phyloP scores from a whole-genome alignment of 92 coral and sea anemone species.

The Heliopora coerulea region DNA sequence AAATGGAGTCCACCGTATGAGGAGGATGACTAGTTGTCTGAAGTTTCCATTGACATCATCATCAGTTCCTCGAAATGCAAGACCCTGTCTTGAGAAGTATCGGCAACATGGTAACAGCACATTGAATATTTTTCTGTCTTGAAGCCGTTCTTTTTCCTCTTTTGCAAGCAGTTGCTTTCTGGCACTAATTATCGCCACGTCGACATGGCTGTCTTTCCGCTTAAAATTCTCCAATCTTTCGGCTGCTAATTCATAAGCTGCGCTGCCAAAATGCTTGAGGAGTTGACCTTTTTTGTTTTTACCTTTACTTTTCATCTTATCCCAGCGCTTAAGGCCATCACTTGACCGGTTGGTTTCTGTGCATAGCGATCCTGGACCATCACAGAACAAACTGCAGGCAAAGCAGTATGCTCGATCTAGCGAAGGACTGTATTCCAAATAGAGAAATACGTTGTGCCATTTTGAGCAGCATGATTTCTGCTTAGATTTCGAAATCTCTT shows the following conservation, averaged over 20 bases:
- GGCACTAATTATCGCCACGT: not conserved
- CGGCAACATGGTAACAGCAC: not conserved
- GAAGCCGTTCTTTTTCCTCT: not conserved
- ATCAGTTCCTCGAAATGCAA: slow-evolving; percentile 3
- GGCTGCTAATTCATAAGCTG: not conserved
- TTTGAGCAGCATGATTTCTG: not conserved
- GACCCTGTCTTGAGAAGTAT: not conserved
- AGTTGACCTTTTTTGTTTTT: not conserved
- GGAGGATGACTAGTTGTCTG: not conserved
- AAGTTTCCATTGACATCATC: slow-evolving; percentile 4
- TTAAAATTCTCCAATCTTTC: not conserved
- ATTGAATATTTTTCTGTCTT: not conserved
- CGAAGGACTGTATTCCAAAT: slow-evolving; percentile 5
- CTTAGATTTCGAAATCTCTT: not conserved
- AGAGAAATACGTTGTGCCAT: slow-evolving; percentile 1
- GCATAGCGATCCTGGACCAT: not conserved
- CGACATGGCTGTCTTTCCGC: not conserved
- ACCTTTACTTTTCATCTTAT: not conserved
- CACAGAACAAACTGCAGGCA: not conserved
- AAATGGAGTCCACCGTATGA: not conserved
- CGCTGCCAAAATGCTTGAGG: not conserved
- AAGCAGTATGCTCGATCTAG: slow-evolving; percentile 3
- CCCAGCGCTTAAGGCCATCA: not conserved
- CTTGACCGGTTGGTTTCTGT: not conserved
- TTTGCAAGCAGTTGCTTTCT: not conserved